Evolutionary conservation across 2,797 vertebrate genomes (phyloP).

Genomic region (Fratercula arctica): DNA sequence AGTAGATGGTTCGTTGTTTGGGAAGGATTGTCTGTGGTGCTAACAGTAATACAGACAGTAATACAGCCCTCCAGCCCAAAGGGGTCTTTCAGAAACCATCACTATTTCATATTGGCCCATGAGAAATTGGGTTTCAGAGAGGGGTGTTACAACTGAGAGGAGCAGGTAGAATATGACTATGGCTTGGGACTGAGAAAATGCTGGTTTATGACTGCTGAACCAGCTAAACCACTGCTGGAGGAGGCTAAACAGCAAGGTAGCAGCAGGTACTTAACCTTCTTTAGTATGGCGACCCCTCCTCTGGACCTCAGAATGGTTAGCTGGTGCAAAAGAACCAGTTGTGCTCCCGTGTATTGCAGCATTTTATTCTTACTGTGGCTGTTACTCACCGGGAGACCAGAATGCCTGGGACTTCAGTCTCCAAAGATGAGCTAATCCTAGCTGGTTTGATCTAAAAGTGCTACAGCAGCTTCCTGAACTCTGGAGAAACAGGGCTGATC

Average conservation of each 20-base stretch:
- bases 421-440: background rate
- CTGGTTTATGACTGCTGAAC: background rate
- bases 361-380: background rate
- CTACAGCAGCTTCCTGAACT: background rate
- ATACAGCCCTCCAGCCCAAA: background rate
- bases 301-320: background rate
- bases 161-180: background rate
- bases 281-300: background rate
- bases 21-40: background rate
- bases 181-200: background rate
- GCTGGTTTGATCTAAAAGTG: background rate
- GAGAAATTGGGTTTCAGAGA: background rate
- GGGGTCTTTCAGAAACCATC: background rate
- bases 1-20: background rate
- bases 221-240: background rate
- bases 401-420: background rate
- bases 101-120: background rate
- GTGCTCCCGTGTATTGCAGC: accelerated
- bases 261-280: background rate
- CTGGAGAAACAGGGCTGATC: background rate
- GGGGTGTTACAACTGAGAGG: background rate
- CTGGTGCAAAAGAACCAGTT: background rate
- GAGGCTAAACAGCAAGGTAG: background rate
- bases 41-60: background rate
- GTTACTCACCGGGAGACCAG: background rate